Evolutionary conservation across 2,888 invertebrate genomes (phyloP), one percentile per base, ranked within the genome.

Genomic region (Trachelus iudaicus): DNA sequence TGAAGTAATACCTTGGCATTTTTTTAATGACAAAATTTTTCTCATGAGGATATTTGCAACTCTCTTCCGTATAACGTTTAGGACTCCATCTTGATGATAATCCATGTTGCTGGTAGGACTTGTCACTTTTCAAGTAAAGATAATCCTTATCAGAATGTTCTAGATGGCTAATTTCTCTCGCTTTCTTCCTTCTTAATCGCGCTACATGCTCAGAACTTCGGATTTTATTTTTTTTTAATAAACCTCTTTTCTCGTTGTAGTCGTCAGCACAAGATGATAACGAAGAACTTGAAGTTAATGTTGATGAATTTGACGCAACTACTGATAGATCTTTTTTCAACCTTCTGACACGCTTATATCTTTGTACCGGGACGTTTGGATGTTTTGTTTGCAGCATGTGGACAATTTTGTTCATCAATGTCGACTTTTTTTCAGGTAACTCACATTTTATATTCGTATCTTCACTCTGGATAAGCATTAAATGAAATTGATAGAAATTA

Each of bases 401-500:
- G 4, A 82, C 80, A 31, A 88, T 84, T 81, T 73, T 87, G 31
- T 81, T 79, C 78, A 87, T 83, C 34, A 87, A 76, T 9, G 87
- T 84, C 1, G 83, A 80, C 76, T 82, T 80, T 69, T 76, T 83
- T 40, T 69, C 76, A 4, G 31, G 31, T 1, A 12, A 31, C 13
- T 31, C 31, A 15, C n/a, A 15, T 13, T 34, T 30, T 13, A 69
- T 15, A 30, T 31, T 71, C 15, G 31, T 31, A 71, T 71, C 71
- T 31, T 71, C 71, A 71, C 34, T 71, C 71, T 71, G 9, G 12
- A 23, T 11, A 34, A 12, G 23, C 56, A 71, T 3, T 34, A 34
- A 34, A 71, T 12, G 1, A 9, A 71, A 4, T 31, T 12, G 31
- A 34, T 71, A 23, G 3, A 34, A 71, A 71, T 71, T 9, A 9